Evolutionary conservation across 1,140 invertebrate genomes (phyloP).

Genomic region (Ips nitidus): DNA sequence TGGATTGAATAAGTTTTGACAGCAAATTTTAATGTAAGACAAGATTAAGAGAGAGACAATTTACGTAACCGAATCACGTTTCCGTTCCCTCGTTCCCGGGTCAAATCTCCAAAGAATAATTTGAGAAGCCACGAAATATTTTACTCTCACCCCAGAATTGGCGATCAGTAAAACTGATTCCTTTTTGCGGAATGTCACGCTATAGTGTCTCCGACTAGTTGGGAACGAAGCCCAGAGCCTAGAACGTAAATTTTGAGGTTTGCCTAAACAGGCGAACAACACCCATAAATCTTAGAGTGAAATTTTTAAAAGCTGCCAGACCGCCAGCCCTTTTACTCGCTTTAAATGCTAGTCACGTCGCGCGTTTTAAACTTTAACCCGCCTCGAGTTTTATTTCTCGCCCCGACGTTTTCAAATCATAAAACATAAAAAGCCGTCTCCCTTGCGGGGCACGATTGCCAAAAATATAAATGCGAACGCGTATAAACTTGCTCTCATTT

Average conservation of each 20-base stretch:
- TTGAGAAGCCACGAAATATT: constrained; percentile 18
- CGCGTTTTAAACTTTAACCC: constrained; percentile 31
- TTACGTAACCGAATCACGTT: constrained; percentile 25
- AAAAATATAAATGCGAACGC: constrained; percentile 20
- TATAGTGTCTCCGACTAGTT: too few relatives aligned
- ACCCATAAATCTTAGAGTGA: constrained; percentile 13
- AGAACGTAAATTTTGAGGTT: neutral
- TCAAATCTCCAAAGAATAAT: constrained; percentile 27
- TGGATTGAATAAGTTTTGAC: constrained; percentile 31
- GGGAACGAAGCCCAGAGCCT: neutral
- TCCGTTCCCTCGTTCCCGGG: constrained; percentile 10
- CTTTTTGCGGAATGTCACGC: too few relatives aligned
- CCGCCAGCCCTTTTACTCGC: constrained; percentile 13
- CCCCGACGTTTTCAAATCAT: constrained; percentile 26
- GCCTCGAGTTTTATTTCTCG: constrained; percentile 31
- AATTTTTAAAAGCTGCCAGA: constrained; percentile 20
- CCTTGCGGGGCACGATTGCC: constrained; percentile 19
- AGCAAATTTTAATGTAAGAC: constrained; percentile 22
- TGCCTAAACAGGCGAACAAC: constrained; percentile 9
- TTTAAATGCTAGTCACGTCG: constrained; percentile 27
- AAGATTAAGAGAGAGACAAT: constrained; percentile 20
- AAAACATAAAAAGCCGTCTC: constrained; percentile 26
- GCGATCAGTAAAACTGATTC: neutral
- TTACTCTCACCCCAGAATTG: constrained; percentile 9
- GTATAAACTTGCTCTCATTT: constrained; percentile 25